Evolutionary conservation across 2,888 invertebrate genomes (phyloP), one percentile per base, ranked within the genome.

Genomic region (Balanococcus diminutus): DNA sequence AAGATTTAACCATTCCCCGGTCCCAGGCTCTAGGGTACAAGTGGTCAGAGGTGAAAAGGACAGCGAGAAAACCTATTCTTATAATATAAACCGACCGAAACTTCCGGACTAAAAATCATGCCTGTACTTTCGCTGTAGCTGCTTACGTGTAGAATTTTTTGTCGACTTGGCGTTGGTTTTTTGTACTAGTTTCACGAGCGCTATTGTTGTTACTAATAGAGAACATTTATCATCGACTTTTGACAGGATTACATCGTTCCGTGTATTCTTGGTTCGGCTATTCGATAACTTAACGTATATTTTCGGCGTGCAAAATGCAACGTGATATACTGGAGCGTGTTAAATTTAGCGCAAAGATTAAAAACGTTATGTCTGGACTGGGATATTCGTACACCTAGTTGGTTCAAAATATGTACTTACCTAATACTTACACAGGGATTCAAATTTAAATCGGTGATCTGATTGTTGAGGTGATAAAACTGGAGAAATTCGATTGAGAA

Each of bases 101-200:
- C 79, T 31, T 84, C 84, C 22, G 84, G 84, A n/a, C 79, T 79
- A 22, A 84, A 75, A 42, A 84, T 75, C 31, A 51, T 42, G 31
- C 79, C 84, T 16, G 83, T 61, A 9, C 67, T 51, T 25, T 32
- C 51, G 14, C 8, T 22, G 16, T 51, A 1, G n/a, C n/a, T n/a
- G n/a, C 84, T 84, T 25, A 46, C 46, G 19, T 25, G 72, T 75
- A 1, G n/a, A 75, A 51, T 28, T 84, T 84, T 67, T 75, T 84
- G 46, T 75, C 72, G 25, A 75, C 46, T 84, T 32, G 19, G 31
- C 56, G 51, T 39, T 83, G 56, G 25, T 83, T 56, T 83, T 31
- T 83, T 51, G 67, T 51, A 8, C 36, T 36, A 9, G 51, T 51
- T 19, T 51, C 19, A 3, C 3, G n/a, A 36, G 11, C 42, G 81